Evolutionary conservation across 2,797 vertebrate species (phyloP).

Genomic region (Psittacula echo): DNA sequence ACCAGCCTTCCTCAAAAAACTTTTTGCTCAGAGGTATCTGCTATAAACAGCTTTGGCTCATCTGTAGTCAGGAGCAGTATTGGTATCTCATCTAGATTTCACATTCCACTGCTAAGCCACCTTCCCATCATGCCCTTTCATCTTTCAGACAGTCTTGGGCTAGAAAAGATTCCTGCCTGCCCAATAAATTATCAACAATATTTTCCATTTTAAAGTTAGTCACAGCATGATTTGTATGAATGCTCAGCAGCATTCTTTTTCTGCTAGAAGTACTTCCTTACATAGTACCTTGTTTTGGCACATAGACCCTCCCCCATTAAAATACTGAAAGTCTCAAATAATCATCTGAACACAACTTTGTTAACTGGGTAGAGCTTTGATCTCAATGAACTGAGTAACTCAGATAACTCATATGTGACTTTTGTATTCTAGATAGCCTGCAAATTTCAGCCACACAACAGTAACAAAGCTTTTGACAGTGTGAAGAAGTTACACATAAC

Average conservation of each 20-base stretch:
- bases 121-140: neutral
- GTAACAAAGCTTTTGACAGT: neutral
- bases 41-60: conserved; percentile 37
- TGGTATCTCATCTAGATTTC: neutral
- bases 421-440: neutral
- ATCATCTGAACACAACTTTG: neutral
- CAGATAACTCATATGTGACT: neutral
- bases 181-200: conserved; percentile 1
- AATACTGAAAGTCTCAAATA: neutral
- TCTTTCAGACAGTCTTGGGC: neutral
- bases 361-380: neutral
- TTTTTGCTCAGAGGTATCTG: conserved; percentile 22
- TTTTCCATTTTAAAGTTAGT: conserved; percentile 9
- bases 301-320: neutral
- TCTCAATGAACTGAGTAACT: neutral
- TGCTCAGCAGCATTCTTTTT: neutral
- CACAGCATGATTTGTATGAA: neutral
- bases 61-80: conserved; percentile 34
- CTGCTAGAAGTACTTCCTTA: neutral
- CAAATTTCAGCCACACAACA: neutral
- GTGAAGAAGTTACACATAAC: neutral
- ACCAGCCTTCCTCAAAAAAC: conserved; percentile 29
- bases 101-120: neutral
- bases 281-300: neutral
- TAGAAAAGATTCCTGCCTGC: neutral